Base-by-base conservation (phyloP, 2,797 vertebrate genomes). In the Danio tinwini region DNA sequence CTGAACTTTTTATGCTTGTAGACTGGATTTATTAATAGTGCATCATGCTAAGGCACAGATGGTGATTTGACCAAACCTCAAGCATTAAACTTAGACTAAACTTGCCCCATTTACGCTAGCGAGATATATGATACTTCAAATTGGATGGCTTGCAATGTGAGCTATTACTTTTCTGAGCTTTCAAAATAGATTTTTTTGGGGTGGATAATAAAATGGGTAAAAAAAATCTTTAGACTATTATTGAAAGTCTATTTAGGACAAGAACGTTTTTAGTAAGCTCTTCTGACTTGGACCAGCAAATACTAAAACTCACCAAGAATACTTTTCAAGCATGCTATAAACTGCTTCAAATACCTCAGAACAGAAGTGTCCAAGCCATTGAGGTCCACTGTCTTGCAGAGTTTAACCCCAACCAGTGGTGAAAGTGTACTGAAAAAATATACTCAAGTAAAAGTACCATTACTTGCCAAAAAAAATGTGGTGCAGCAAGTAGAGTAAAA, bases 1-100 rank as follows among this genome's bases (percentile, higher is more conserved):
- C 2, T 70, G 7, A 70, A 37, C n/a, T 42, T 13, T 21, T 64
- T 44, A 44, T 62, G n/a, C 42, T 44, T 52, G 1, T 21, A 2
- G 40, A 17, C 29, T 53, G 29, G 16, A 40, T 55, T 71, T 19
- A 55, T 71, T 29, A 29, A 29, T 55, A 42, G 6, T 40, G 2
- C 39, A 53, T 29, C n/a, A 42, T 70, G 6, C 49, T 40, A 13
- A 53, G 2, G 37, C 50, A 42, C 29, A 5, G 49, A 17, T 69
- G 8, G 37, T 13, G 16, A 53, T 52, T 70, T 40, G 16, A 70
- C 67, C 68, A 42, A 55, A 42, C 50, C 37, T 9, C 4, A 1
- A 40, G 37, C 40, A 55, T 55, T 69, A 53, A 19, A 70, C 50
- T 42, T 55, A 37, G n/a, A 11, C 68, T 70, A 68, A 40, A 70